Base-by-base conservation (phyloP, 1,140 invertebrate species). In the Anastrepha ludens region DNA sequence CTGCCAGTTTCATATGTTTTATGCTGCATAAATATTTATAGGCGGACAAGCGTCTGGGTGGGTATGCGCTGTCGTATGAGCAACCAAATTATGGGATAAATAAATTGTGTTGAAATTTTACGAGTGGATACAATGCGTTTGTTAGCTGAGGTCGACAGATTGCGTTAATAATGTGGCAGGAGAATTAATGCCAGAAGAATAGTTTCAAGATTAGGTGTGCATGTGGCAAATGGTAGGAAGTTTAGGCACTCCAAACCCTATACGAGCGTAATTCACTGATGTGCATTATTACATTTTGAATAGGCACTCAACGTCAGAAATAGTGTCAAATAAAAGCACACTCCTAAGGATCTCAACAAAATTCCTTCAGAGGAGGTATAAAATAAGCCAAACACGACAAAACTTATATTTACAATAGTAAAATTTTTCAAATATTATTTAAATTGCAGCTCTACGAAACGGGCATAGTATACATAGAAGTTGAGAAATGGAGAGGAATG, bases 61-160 rank as follows among this genome's bases (percentile, higher is more conserved):
- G 64, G 20, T 65, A 29, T 67, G 64, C 64, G 6, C 29, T 11
- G 64, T 20, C 64, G 64, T 67, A 67, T 67, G 64, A 41, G 64
- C 64, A 67, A 67, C 64, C 8, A 67, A 67, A 67, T 67, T 67
- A 67, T 67, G 29, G 64, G 29, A 67, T 67, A 67, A 67, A 67
- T 67, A 67, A 67, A 67, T 29, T 41, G 64, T 67, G 9, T 67
- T 67, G 64, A 67, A 67, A 41, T 41, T 67, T 67, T 41, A 41
- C 64, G 0, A 67, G 64, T 39, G 64, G 39, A 3, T 67, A 41
- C 64, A 67, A 67, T 41, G 64, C 64, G 64, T 67, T 67, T 67
- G 64, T 67, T 67, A 67, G 64, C 11, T 67, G 64, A 9, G 64
- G 64, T 67, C 29, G 64, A 67, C 64, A 41, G 20, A 41, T 67